These are phyloP conservation scores for Epizoanthus illoricatus DNA, from an alignment of 92 coral and sea anemone genomes.

Conservation along the genomic window DNA sequence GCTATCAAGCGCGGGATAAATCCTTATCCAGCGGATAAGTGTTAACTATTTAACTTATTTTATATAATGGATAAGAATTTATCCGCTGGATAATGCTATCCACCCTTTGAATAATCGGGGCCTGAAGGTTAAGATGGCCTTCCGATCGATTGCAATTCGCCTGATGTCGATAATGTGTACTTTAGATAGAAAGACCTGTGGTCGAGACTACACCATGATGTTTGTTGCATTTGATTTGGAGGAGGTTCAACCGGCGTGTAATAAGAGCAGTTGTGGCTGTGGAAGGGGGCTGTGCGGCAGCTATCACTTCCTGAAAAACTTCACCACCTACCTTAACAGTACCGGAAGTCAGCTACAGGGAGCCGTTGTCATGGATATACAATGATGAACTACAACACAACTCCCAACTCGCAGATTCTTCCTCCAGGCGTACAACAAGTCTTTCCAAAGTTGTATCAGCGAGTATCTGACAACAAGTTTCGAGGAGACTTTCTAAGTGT, in stretches of 20 bases:
- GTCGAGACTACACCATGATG: slow-evolving; percentile 57
- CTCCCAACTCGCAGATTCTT: slow-evolving; percentile 45
- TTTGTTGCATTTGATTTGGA: slow-evolving; percentile 78
- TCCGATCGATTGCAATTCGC: too few species aligned
- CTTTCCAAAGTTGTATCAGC: background rate
- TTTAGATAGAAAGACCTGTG: slow-evolving; percentile 42
- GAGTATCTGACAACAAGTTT: slow-evolving; percentile 22
- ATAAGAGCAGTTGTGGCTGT: slow-evolving; percentile 37
- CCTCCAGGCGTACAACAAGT: background rate
- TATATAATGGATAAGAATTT: too few species aligned
- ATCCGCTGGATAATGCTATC: too few species aligned
- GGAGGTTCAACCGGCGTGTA: slow-evolving; percentile 45
- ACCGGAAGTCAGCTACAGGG: slow-evolving; percentile 53
- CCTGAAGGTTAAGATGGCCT: too few species aligned
- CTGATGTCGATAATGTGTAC: background rate
- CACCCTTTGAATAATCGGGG: too few species aligned
- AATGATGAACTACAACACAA: slow-evolving; percentile 61
- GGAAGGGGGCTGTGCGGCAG: slow-evolving; percentile 44
- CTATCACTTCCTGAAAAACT: slow-evolving; percentile 43
- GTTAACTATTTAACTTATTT: too few species aligned
- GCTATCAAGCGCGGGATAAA: too few species aligned
- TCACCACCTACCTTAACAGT: slow-evolving; percentile 47
- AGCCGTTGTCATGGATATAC: slow-evolving; percentile 62
- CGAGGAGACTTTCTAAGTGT: slow-evolving; percentile 63
- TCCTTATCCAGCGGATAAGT: too few species aligned